Evolutionary conservation across 2,113 vertebrate genomes (phyloP).

Genomic region (Brachyhypopomus occidentalis): DNA sequence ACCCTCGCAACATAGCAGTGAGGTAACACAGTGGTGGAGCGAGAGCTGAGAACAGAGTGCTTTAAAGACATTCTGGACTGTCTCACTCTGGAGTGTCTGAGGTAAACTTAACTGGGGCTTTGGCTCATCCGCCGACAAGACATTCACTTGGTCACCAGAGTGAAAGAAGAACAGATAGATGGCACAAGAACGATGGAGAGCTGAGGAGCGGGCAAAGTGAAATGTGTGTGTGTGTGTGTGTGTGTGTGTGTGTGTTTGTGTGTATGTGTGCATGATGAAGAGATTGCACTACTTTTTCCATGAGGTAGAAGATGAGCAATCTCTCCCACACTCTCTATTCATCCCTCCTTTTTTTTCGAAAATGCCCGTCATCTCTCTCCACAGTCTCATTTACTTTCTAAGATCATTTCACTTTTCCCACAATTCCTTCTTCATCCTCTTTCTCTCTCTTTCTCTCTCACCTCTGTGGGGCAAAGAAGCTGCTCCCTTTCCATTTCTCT

Average conservation of each 20-base stretch:
- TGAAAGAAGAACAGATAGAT: not conserved
- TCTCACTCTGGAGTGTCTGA: not conserved
- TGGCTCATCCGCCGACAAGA: not conserved
- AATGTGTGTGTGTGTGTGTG: slow-evolving; percentile 26
- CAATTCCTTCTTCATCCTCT: not conserved
- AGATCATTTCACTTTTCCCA: not conserved
- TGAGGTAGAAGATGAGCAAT: slow-evolving; percentile 18
- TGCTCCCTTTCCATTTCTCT: slow-evolving; percentile 1
- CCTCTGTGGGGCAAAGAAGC: not conserved
- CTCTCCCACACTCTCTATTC: slow-evolving; percentile 27
- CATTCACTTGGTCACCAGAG: not conserved
- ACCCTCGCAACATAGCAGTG: not conserved
- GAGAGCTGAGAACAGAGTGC: not conserved
- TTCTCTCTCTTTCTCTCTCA: slow-evolving; percentile 18
- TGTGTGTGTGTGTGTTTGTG: slow-evolving; percentile 1
- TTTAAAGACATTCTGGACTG: not conserved
- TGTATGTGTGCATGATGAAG: not conserved
- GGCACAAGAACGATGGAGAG: not conserved
- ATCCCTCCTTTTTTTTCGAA: slow-evolving; percentile 15
- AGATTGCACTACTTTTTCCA: slow-evolving; percentile 28
- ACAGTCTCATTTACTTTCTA: not conserved
- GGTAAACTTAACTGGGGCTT: no score
- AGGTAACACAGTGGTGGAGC: not conserved
- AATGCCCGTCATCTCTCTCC: not conserved
- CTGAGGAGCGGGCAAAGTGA: not conserved